Evolutionary conservation across 1,140 invertebrate species (phyloP), one percentile per base, ranked within the genome.

Genomic region (Sweltsa coloradensis): DNA sequence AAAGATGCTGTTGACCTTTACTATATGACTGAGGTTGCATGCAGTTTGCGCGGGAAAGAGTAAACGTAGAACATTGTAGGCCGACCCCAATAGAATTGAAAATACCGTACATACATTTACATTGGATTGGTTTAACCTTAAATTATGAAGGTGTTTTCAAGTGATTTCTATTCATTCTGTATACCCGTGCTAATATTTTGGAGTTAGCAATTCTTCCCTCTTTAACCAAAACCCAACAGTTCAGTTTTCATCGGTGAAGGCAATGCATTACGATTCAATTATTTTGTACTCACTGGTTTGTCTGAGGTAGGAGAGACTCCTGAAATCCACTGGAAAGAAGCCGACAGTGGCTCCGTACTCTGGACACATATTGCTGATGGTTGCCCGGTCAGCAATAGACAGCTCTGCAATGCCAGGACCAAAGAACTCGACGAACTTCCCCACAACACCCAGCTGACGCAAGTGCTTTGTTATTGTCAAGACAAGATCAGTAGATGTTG

Each of bases 341-440:
- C 88, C 94, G 52, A 94, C 81, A 1, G 95, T 98, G 6, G 95
- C 95, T 19, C 96, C 88, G 65, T 97, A 98, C 70, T 97, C 95
- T 0, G 94, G 94, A 63, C 89, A 96, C 95, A 98, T 98, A 67
- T 98, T 98, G 26, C 80, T 92, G 61, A 89, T 95, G 26, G 77
- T 97, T 49, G 83, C 93, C 50, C 96, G 65, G 67, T 98, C 96
- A 3, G 95, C 94, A 42, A 99, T 92, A 37, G 89, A 94, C 1
- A 99, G 66, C 47, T 84, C 78, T 1, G 78, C 62, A 7, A 97
- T 89, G 5, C 95, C 94, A 0, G 89, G 81, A 0, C 96, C 96
- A 64, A 89, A 98, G 67, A 99, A 99, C 70, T 98, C 95, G 2
- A 98, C 94, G 70, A 98, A 99, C 62, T 97, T 97, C 34, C 92